A percentile compares a stretch with the other conserved stretches of the same genome.
Conservation (phyloP, 2,888 invertebrate genomes). For the Scaptomyza cyrtandrae region DNA sequence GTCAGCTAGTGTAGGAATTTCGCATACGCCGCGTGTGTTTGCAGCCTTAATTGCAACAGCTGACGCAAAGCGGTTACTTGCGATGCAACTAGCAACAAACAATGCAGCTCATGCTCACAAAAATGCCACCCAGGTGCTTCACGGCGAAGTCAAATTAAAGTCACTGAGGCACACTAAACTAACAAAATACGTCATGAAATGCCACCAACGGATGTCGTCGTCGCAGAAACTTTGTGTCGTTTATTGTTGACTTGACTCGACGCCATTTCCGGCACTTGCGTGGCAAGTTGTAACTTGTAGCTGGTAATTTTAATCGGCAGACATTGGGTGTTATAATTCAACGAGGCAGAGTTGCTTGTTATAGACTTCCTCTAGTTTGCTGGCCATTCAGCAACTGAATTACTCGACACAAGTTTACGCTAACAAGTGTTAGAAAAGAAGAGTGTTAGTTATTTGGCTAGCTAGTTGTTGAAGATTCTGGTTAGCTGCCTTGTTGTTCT, state of each 20-base stretch:
- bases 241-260: conserved; percentile 70
- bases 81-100: conserved; percentile 31
- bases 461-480: conserved; percentile 16
- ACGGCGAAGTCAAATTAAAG: conserved; percentile 58
- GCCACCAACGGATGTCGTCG: conserved; percentile 60
- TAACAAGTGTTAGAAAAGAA: not conserved
- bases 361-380: conserved; percentile 41
- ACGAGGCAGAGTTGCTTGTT: conserved; percentile 6
- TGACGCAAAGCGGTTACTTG: conserved; percentile 26
- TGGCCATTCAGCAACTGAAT: conserved; percentile 53
- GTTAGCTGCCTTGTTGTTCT: conserved; percentile 7
- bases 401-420: conserved; percentile 27
- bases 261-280: conserved; percentile 63
- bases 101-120: conserved; percentile 35
- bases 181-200: conserved; percentile 65
- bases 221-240: conserved; percentile 62
- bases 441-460: conserved; percentile 3
- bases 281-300: conserved; percentile 23
- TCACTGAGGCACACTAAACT: conserved; percentile 53
- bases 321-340: conserved; percentile 68
- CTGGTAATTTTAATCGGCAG: conserved; percentile 27
- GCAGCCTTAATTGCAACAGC: conserved; percentile 50
- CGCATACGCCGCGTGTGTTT: conserved; percentile 57
- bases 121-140: conserved; percentile 44
- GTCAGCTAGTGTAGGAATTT: conserved; percentile 19